Conservation (phyloP, 2,797 vertebrate genomes). For the Galaxias olidus region DNA sequence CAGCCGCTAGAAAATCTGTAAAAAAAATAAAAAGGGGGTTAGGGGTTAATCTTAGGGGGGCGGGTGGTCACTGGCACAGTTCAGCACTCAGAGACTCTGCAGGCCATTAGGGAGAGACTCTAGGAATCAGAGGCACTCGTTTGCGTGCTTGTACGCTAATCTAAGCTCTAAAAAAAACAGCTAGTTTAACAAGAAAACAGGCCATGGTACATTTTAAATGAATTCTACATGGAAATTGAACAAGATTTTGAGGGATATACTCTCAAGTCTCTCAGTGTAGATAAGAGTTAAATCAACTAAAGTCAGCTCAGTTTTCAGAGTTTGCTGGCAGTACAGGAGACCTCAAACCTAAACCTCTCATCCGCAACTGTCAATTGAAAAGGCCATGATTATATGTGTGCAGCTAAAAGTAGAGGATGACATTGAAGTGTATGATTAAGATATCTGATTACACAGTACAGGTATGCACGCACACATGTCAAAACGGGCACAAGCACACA, state of each 20-base stretch:
- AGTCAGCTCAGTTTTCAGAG: conserved; percentile 9
- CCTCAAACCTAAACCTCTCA: conserved; percentile 31
- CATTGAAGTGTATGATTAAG: conserved; percentile 52
- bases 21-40: conserved; percentile 50
- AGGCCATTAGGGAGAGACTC: conserved; percentile 23
- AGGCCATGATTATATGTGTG: conserved; percentile 27
- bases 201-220: conserved; percentile 14
- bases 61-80: conserved; percentile 44
- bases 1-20: conserved; percentile 44
- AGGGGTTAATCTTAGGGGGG: conserved; percentile 50
- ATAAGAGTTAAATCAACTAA: conserved; percentile 17
- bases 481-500: conserved; percentile 2
- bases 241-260: conserved; percentile 10
- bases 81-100: conserved; percentile 41
- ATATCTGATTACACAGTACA: conserved; percentile 41
- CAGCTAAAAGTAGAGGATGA: conserved; percentile 32
- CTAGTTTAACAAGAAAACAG: conserved; percentile 15
- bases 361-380: conserved; percentile 9
- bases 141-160: conserved; percentile 44
- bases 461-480: conserved; percentile 34
- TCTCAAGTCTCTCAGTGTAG: conserved; percentile 6
- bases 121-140: conserved; percentile 30
- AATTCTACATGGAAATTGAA: conserved; percentile 26
- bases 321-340: conserved; percentile 2
- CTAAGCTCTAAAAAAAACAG: conserved; percentile 43